A percentile compares a stretch with the other conserved stretches of the same genome.
phyloP scores from a whole-genome alignment of 2,113 vertebrate genomes.

The Cyprinodon variegatus region DNA sequence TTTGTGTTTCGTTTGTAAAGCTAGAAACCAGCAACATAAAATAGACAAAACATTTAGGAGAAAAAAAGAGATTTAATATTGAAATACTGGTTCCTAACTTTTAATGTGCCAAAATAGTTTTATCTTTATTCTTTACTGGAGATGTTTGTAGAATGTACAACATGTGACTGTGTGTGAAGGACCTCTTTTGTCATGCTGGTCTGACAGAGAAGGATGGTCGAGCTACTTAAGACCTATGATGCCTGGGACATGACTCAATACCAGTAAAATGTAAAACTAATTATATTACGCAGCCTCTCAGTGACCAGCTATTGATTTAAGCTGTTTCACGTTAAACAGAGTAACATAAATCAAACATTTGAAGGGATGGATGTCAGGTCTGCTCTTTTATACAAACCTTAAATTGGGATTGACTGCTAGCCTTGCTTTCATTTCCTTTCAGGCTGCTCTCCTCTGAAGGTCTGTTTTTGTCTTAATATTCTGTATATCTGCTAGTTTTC shows the following conservation, averaged over 20 bases:
- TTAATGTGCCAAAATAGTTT: background rate
- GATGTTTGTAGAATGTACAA: background rate
- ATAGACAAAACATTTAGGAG: background rate
- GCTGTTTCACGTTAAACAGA: conserved; percentile 45
- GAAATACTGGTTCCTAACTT: background rate
- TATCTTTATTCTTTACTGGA: conserved; percentile 15
- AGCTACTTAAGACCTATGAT: conserved; percentile 26
- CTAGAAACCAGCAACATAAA: conserved; percentile 1
- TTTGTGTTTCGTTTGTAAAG: background rate
- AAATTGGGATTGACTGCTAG: conserved; percentile 31
- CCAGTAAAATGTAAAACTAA: conserved; percentile 69
- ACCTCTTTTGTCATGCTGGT: conserved; percentile 12
- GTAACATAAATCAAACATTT: conserved; percentile 56
- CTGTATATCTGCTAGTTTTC: conserved; percentile 54
- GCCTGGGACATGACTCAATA: conserved; percentile 63
- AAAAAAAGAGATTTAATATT: background rate
- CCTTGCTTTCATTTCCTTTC: conserved; percentile 42
- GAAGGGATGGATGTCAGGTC: conserved; percentile 37
- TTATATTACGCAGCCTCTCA: conserved; percentile 64
- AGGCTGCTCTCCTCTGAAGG: conserved; percentile 47
- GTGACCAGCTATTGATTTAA: conserved; percentile 65
- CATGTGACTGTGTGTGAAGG: conserved; percentile 21
- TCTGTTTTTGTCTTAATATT: conserved; percentile 45
- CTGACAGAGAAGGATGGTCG: conserved; percentile 16
- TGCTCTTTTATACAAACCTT: conserved; percentile 40